A percentile compares a stretch with the other conserved stretches of the same genome.
These are phyloP conservation scores for Corythornis madagascariensis DNA, from an alignment of 2,113 vertebrate genomes.

Conservation along the genomic window DNA sequence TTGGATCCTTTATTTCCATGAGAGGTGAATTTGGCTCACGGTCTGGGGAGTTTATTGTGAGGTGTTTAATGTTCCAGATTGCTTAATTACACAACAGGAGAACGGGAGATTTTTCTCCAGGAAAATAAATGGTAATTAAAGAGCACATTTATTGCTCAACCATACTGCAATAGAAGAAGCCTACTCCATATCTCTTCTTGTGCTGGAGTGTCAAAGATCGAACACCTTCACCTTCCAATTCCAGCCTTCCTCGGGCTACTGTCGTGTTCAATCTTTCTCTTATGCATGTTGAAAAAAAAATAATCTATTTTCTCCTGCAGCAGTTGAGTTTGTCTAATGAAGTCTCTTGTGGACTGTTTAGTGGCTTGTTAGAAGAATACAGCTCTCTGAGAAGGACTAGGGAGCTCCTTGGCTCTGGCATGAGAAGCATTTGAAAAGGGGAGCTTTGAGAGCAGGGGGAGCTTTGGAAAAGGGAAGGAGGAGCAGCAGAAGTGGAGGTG, in stretches of 20 bases:
- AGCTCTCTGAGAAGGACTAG: not conserved
- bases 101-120: not conserved
- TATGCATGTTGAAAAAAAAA: not conserved
- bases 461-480: not conserved
- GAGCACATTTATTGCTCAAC: not conserved
- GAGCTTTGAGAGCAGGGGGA: not conserved
- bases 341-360: not conserved
- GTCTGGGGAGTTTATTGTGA: not conserved
- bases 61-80: not conserved
- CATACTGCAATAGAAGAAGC: not conserved
- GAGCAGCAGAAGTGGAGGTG: not conserved
- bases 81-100: not conserved
- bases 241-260: not conserved
- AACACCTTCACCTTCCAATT: not conserved
- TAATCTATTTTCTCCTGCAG: not conserved
- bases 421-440: not conserved
- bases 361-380: not conserved
- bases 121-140: not conserved
- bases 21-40: not conserved
- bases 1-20: not conserved
- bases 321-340: not conserved
- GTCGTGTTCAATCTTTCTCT: not conserved
- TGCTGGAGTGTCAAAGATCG: not conserved
- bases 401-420: not conserved
- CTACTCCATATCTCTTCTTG: rapidly evolving